phyloP scores from a whole-genome alignment of 1,140 invertebrate genomes.

The Archivesica marissinica region DNA sequence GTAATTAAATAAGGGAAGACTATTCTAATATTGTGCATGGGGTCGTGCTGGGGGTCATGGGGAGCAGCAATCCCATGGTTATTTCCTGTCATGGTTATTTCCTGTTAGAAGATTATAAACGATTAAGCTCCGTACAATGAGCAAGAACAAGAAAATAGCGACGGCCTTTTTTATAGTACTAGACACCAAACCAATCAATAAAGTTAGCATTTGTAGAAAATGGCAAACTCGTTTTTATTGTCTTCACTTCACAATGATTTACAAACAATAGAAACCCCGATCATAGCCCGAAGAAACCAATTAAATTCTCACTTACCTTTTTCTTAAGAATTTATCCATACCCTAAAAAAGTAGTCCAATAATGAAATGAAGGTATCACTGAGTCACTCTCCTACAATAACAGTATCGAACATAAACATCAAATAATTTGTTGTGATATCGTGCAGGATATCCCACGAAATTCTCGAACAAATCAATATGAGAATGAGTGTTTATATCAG shows the following conservation, averaged over 20 bases:
- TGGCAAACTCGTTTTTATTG: neutral
- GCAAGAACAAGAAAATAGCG: too few species aligned
- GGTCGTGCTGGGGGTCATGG: too few species aligned
- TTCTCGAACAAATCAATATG: constrained; percentile 5
- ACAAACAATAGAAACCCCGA: too few species aligned
- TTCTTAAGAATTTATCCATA: constrained; percentile 36
- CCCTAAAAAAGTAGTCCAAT: neutral
- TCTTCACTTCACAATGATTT: neutral
- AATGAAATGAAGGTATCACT: neutral
- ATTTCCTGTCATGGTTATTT: too few species aligned
- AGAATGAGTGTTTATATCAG: neutral
- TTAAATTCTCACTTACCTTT: constrained; percentile 19
- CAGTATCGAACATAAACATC: constrained; percentile 17
- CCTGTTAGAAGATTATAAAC: too few species aligned
- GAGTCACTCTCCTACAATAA: neutral
- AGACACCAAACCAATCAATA: too few species aligned
- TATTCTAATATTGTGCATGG: too few species aligned
- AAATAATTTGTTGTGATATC: constrained; percentile 31
- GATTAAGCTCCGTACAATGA: too few species aligned
- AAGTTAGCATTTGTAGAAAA: too few species aligned
- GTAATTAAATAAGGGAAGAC: too few species aligned
- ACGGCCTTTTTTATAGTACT: too few species aligned
- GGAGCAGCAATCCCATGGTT: too few species aligned
- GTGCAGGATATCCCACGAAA: neutral
- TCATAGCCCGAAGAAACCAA: neutral